Evolutionary conservation across 2,797 vertebrate genomes (phyloP).

Genomic region (Petrocephalus schoutedeni): DNA sequence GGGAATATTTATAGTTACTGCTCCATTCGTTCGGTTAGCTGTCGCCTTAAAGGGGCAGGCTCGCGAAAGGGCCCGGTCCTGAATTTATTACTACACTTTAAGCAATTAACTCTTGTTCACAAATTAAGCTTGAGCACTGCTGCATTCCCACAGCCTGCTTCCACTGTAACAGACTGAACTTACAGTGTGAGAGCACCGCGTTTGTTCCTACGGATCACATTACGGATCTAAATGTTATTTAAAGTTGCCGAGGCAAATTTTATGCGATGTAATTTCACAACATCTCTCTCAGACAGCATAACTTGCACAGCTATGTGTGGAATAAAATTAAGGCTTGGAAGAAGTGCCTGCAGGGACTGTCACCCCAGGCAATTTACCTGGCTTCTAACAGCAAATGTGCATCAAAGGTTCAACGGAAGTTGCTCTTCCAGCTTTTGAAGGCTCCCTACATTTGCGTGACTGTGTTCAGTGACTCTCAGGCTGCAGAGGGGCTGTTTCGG

Average conservation of each 20-base stretch:
- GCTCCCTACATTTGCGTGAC: neutral
- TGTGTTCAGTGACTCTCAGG: neutral
- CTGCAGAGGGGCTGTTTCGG: neutral
- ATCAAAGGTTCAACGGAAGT: neutral
- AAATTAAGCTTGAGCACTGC: neutral
- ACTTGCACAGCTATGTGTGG: neutral
- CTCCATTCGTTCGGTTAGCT: neutral
- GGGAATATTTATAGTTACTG: neutral
- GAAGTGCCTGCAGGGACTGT: neutral
- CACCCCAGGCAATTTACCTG: neutral
- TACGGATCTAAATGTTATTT: constrained; percentile 13
- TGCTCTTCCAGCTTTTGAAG: neutral
- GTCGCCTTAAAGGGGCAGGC: constrained; percentile 8
- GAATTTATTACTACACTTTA: constrained; percentile 22
- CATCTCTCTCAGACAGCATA: neutral
- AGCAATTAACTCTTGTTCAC: neutral
- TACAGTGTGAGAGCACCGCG: neutral
- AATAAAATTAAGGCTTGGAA: neutral
- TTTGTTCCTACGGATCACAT: constrained; percentile 37
- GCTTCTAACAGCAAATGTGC: neutral
- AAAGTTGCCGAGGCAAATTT: neutral
- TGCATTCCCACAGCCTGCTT: neutral
- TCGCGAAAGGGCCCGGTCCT: neutral
- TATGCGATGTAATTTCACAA: neutral
- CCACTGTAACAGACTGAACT: neutral